phyloP scores from a whole-genome alignment of 2,888 invertebrate species.

The Chrysolina americana region DNA sequence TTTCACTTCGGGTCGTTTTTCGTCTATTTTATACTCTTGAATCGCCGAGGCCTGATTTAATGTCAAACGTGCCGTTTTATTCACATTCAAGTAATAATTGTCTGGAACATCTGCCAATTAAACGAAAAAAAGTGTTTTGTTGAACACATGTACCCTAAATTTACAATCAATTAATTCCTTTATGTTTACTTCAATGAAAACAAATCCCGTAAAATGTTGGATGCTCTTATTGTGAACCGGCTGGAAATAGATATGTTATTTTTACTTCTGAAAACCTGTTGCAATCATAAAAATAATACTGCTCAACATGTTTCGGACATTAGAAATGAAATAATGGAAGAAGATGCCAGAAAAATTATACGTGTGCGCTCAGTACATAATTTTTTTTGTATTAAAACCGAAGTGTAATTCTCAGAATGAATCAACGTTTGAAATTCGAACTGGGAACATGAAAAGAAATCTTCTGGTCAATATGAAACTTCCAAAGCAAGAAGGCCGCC shows the following conservation, averaged over 20 bases:
- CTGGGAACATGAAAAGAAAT: too few relatives aligned
- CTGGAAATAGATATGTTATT: constrained; percentile 19
- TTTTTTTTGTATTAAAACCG: too few relatives aligned
- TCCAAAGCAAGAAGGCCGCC: too few relatives aligned
- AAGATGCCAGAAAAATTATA: not conserved
- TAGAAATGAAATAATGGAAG: not conserved
- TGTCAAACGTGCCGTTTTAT: not conserved
- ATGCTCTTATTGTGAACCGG: constrained; percentile 7
- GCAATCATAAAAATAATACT: constrained; percentile 9
- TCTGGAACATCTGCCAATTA: constrained; percentile 21
- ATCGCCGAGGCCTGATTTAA: not conserved
- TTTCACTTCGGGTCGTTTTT: not conserved
- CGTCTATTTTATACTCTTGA: not conserved
- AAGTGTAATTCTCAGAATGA: too few relatives aligned
- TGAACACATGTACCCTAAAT: constrained; percentile 15
- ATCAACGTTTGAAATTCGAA: too few relatives aligned
- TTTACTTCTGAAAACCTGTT: constrained; percentile 22
- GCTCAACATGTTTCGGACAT: not conserved
- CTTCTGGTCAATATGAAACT: too few relatives aligned
- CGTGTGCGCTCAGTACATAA: too few relatives aligned
- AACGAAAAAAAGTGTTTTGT: constrained; percentile 1
- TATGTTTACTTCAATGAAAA: constrained; percentile 14
- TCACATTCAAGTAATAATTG: not conserved
- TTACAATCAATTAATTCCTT: constrained; percentile 8
- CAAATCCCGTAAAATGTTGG: constrained; percentile 8